Evolutionary conservation across 2,113 vertebrate genomes (phyloP).

Genomic region (Chiloscyllium plagiosum): DNA sequence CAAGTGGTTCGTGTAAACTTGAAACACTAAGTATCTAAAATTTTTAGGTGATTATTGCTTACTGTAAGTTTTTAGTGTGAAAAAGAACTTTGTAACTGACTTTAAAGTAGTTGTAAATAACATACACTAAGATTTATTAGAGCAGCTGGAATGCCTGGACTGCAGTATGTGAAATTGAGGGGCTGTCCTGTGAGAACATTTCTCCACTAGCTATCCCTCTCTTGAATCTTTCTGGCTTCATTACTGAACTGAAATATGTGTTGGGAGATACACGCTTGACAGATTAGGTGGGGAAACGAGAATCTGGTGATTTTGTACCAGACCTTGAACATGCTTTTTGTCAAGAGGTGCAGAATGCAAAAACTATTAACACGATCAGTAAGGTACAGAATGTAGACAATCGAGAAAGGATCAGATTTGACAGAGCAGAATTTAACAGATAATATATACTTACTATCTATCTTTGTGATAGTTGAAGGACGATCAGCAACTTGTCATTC

Average conservation of each 20-base stretch:
- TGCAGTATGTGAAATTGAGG: background rate
- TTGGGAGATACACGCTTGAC: background rate
- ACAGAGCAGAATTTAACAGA: no score
- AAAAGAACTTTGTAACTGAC: background rate
- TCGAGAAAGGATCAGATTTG: background rate
- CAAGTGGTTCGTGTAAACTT: background rate
- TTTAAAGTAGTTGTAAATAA: background rate
- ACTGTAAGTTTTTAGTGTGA: background rate
- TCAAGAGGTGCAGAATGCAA: no score
- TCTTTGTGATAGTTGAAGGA: no score
- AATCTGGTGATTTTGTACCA: background rate
- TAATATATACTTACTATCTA: no score
- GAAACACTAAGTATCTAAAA: background rate
- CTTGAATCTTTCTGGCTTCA: background rate
- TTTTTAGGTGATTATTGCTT: background rate
- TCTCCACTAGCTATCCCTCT: background rate
- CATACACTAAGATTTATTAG: background rate
- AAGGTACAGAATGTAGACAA: background rate
- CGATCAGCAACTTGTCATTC: no score
- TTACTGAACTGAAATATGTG: background rate
- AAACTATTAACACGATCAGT: background rate
- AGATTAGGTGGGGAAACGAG: background rate
- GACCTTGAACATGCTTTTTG: background rate
- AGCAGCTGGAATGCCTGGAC: background rate
- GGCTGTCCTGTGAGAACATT: no score